Conservation (phyloP, 2,113 vertebrate species). For the Embiotoca jacksoni region DNA sequence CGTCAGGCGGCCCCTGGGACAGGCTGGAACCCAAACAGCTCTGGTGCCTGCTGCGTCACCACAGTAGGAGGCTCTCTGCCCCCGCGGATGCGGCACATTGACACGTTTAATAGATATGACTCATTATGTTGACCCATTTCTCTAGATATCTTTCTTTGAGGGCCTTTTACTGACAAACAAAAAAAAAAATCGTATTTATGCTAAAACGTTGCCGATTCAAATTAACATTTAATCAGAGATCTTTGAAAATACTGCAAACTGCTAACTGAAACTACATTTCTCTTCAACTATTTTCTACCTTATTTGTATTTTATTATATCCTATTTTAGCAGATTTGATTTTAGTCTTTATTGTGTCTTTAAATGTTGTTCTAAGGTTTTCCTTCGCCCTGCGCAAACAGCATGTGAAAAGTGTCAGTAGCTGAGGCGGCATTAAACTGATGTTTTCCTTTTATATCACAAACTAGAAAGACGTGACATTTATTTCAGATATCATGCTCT, state of each 20-base stretch:
- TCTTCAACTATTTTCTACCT: no score
- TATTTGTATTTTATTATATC: no score
- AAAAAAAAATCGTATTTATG: not conserved
- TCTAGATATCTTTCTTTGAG: not conserved
- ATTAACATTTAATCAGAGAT: no score
- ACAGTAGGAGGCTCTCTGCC: conserved; percentile 27
- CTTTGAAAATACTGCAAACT: not conserved
- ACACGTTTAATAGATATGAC: not conserved
- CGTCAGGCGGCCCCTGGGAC: conserved; percentile 73
- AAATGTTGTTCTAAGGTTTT: not conserved
- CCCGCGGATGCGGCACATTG: not conserved
- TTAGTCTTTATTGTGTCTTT: not conserved
- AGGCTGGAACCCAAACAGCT: conserved; percentile 75
- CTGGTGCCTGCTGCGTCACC: conserved; percentile 60
- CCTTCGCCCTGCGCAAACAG: no score
- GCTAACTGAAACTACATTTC: no score
- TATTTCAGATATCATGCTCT: no score
- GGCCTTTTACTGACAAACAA: not conserved
- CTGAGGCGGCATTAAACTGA: no score
- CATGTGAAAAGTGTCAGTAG: no score
- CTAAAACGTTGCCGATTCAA: no score
- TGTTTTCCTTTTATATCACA: no score
- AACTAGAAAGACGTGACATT: no score
- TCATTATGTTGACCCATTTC: not conserved
- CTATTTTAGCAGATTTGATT: not conserved